phyloP scores from a whole-genome alignment of 2,888 invertebrate genomes.

The Podotricha telesiphe region DNA sequence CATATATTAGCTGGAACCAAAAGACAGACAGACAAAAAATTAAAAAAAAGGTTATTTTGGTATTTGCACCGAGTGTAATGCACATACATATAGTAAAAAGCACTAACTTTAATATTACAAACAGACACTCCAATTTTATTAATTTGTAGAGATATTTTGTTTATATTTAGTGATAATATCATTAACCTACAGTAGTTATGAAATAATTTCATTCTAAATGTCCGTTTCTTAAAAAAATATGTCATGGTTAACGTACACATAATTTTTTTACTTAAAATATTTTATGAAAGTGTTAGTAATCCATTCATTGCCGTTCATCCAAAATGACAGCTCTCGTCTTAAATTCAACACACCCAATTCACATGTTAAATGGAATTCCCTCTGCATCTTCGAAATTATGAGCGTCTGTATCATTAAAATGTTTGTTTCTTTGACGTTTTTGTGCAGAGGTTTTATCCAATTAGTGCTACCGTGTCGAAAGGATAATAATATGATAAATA shows the following conservation, averaged over 20 bases:
- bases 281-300: slow-evolving; percentile 12
- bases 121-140: no score
- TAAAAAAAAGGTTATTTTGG: no score
- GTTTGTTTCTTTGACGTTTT: slow-evolving; percentile 80
- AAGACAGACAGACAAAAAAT: no score
- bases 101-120: no score
- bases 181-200: no score
- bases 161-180: no score
- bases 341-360: slow-evolving; percentile 70
- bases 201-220: no score
- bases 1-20: no score
- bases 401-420: slow-evolving; percentile 76
- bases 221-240: not conserved
- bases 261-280: slow-evolving; percentile 3
- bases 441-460: slow-evolving; percentile 78
- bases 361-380: slow-evolving; percentile 82
- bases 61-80: no score
- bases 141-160: no score
- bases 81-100: no score
- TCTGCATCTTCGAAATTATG: slow-evolving; percentile 76
- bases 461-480: slow-evolving; percentile 84
- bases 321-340: slow-evolving; percentile 65
- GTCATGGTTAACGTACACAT: not conserved
- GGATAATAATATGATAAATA: slow-evolving; percentile 79
- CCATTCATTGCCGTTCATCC: slow-evolving; percentile 31